Percentiles rank a stretch among this genome's conserved stretches.
phyloP scores from a whole-genome alignment of 2,797 vertebrate species.

The Hapalemur alaotrensis region DNA sequence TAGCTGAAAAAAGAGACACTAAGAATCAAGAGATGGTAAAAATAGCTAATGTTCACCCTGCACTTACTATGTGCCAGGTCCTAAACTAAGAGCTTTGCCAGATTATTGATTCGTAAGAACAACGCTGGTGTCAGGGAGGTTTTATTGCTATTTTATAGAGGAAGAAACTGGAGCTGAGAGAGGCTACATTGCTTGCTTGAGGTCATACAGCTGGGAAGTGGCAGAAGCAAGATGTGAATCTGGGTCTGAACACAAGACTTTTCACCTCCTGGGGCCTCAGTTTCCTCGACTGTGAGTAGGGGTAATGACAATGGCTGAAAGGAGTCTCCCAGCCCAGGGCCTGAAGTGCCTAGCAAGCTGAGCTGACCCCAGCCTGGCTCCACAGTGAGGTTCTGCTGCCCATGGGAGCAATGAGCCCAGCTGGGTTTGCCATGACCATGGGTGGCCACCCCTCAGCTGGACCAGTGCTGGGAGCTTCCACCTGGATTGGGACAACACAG shows the following conservation, averaged over 20 bases:
- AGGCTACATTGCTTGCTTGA: not conserved
- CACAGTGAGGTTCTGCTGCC: not conserved
- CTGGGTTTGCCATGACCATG: not conserved
- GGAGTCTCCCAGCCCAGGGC: not conserved
- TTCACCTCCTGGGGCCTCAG: not conserved
- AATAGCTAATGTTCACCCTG: not conserved
- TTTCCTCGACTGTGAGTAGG: not conserved
- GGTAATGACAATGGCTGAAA: not conserved
- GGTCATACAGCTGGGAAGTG: not conserved
- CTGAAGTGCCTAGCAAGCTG: not conserved
- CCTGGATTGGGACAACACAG: conserved; percentile 5
- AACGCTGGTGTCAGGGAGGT: not conserved
- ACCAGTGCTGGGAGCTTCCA: not conserved
- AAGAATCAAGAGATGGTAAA: not conserved
- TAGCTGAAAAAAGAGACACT: not conserved
- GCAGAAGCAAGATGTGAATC: not conserved
- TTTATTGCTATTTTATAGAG: not conserved
- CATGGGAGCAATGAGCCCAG: not conserved
- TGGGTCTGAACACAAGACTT: not conserved
- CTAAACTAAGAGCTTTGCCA: not conserved
- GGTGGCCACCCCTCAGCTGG: conserved; percentile 32
- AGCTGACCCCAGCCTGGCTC: not conserved
- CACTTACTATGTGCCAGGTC: not conserved
- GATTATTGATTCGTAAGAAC: not conserved
- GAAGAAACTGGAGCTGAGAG: not conserved